Percentiles rank a stretch among this genome's conserved stretches.
Evolutionary conservation across 2,888 invertebrate species (phyloP).

Genomic region (Polydrusus tereticollis): DNA sequence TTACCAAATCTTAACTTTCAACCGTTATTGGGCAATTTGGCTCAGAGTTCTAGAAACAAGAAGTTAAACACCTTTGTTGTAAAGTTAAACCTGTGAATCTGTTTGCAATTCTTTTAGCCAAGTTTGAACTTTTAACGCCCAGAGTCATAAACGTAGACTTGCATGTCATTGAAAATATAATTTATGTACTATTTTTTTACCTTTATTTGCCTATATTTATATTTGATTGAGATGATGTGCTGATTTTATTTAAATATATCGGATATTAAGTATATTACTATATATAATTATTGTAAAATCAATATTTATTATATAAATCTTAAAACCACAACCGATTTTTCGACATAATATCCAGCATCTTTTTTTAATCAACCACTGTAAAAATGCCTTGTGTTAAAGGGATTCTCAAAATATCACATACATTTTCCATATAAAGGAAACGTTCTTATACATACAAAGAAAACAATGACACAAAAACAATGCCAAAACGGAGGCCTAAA

Average conservation of each 20-base stretch:
- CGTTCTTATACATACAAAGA: background rate
- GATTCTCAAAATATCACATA: too few species aligned
- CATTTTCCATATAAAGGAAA: background rate
- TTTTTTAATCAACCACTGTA: too few species aligned
- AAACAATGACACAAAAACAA: background rate
- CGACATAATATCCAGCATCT: too few species aligned
- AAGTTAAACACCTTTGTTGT: slow-evolving; percentile 8
- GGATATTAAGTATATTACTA: too few species aligned
- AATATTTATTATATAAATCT: too few species aligned
- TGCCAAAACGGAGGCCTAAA: background rate
- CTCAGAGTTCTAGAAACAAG: slow-evolving; percentile 19
- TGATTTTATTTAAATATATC: too few species aligned
- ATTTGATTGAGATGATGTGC: too few species aligned
- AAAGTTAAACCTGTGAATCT: background rate
- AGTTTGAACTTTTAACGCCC: background rate
- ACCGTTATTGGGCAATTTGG: slow-evolving; percentile 30
- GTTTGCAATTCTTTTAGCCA: background rate
- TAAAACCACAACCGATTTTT: too few species aligned
- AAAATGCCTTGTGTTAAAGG: too few species aligned
- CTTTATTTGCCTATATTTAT: too few species aligned
- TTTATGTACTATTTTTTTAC: background rate
- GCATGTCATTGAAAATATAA: background rate
- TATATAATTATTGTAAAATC: too few species aligned
- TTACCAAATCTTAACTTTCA: slow-evolving; percentile 22
- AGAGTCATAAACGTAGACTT: background rate